Evolutionary conservation across 2,113 vertebrate genomes (phyloP), one percentile per base, ranked within the genome.

Genomic region (Pseudonaja textilis): DNA sequence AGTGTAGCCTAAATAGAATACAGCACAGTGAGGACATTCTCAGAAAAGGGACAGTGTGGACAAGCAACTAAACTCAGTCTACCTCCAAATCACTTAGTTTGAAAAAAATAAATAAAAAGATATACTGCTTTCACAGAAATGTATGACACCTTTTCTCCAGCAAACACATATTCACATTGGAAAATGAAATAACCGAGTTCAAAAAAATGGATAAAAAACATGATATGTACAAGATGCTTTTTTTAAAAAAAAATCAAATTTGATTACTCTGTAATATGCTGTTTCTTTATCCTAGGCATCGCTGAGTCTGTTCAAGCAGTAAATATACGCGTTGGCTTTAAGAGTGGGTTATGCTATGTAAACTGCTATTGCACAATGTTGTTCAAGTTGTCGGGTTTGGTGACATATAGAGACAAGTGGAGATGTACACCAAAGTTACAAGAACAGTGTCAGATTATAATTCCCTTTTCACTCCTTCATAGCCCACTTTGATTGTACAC

Each of bases 321-420:
- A 87, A 94, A 87, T 1, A 0, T 57, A 91, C 0, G 11, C 59
- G 61, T 69, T 57, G 3, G 1, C 87, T 87, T 88, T 59, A 50
- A 45, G 89, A 14, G 74, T 0, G 12, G 59, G 91, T 87, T 74
- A 55, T 89, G 94, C 69, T 86, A 25, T 91, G 86, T 25, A 81
- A 93, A 59, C 45, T 56, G 85, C 89, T 57, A 47, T 14, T 34
- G 64, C 94, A 95, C 0, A 1, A 81, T 23, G 42, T 92, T 93
- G 90, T 16, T 90, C 93, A 93, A 88, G 91, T 89, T 94, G 55
- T 34, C 52, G 22, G 90, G 4, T 39, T 85, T 88, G 54, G 50
- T 11, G 56, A 14, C 0, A 18, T 88, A 14, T 47, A 34, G 87
- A 57, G 91, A 85, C 0, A 18, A 89, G 18, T 34, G 20, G 90